phyloP scores from a whole-genome alignment of 2,797 vertebrate species.

The Rhadinocentrus ornatus region DNA sequence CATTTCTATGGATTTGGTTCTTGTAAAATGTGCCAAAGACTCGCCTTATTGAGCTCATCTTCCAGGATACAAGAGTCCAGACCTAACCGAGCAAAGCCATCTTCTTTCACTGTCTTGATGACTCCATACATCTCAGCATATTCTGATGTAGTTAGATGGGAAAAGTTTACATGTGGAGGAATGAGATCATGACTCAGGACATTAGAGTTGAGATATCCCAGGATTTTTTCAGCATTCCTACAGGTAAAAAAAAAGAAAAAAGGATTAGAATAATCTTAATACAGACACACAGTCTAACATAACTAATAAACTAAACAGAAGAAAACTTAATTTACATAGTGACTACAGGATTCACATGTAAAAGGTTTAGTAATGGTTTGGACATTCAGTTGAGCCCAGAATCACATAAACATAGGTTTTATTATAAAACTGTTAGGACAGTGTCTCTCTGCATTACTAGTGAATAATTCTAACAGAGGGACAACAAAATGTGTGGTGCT shows the following conservation, averaged over 20 bases:
- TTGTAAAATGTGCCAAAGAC: not conserved
- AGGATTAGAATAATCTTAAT: not conserved
- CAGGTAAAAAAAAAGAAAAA: constrained; percentile 1
- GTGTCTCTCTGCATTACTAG: too few species aligned
- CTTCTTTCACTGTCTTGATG: constrained; percentile 92
- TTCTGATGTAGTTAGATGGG: constrained; percentile 89
- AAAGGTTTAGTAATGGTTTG: not conserved
- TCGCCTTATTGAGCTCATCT: constrained; percentile 93
- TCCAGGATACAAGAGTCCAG: constrained; percentile 91
- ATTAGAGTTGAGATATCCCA: constrained; percentile 89
- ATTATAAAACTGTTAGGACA: too few species aligned
- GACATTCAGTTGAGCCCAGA: not conserved
- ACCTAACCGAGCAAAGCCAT: constrained; percentile 85
- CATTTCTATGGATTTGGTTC: not conserved
- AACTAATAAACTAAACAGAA: not conserved
- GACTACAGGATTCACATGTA: too few species aligned
- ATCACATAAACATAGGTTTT: too few species aligned
- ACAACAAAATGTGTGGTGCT: too few species aligned
- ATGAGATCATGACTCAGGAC: constrained; percentile 92
- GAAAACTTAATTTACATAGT: not conserved
- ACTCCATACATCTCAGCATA: constrained; percentile 92
- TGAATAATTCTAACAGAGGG: too few species aligned
- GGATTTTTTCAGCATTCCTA: constrained; percentile 93
- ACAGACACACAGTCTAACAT: not conserved
- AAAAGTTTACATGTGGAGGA: constrained; percentile 94